phyloP scores from a whole-genome alignment of 2,113 vertebrate genomes.

The Brachypteracias leptosomus region DNA sequence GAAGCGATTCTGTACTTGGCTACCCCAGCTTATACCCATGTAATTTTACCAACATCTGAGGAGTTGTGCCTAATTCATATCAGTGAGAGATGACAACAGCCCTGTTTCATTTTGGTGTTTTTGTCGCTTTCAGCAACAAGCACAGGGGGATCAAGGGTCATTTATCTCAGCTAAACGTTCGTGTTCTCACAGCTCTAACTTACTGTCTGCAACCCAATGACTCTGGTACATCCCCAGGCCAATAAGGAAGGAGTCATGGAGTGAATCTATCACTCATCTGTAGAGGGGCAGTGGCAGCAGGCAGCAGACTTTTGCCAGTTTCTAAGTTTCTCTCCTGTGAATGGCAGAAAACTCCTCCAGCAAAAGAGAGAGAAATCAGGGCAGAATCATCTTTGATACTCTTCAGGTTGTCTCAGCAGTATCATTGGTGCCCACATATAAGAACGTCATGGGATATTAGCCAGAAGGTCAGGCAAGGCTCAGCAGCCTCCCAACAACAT shows the following conservation, averaged over 20 bases:
- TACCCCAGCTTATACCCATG: neutral
- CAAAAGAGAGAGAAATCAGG: neutral
- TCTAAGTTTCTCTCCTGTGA: neutral
- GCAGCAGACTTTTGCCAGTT: neutral
- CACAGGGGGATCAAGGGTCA: neutral
- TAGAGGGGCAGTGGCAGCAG: neutral
- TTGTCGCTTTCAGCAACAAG: neutral
- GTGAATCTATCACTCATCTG: neutral
- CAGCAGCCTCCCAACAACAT: no score
- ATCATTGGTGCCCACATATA: neutral
- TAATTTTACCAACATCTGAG: neutral
- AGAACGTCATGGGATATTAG: accelerated
- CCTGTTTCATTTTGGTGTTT: neutral
- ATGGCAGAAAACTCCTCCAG: neutral
- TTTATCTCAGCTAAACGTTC: neutral
- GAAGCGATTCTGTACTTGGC: neutral
- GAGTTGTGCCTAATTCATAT: neutral
- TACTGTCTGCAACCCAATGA: neutral
- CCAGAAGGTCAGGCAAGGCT: neutral
- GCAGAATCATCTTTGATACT: neutral
- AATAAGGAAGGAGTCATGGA: neutral
- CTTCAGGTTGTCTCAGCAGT: neutral
- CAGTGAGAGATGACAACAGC: neutral
- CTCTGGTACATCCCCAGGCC: no score
- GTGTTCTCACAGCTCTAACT: neutral